Percentiles rank a stretch among this genome's conserved stretches.
phyloP scores from a whole-genome alignment of 2,797 vertebrate species.

The Morelia viridis region DNA sequence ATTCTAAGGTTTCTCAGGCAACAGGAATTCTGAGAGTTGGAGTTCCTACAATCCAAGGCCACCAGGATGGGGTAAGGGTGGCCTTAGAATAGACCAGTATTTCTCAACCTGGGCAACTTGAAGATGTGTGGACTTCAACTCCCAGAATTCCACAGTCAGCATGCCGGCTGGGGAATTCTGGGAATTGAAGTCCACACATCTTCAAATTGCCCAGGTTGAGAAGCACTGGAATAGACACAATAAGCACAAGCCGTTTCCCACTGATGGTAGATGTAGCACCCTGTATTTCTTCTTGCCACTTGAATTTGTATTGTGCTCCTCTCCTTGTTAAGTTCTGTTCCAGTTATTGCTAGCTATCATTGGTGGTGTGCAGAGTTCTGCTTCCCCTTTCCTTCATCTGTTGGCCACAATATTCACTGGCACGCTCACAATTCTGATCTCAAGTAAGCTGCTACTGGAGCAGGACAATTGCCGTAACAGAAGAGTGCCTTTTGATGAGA shows the following conservation, averaged over 20 bases:
- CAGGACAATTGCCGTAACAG: conserved; percentile 17
- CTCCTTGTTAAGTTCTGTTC: conserved; percentile 40
- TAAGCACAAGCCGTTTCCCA: conserved; percentile 52
- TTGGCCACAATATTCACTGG: conserved; percentile 14
- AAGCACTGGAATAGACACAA: not conserved
- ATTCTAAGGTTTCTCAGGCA: not conserved
- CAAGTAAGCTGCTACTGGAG: conserved; percentile 45
- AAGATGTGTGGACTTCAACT: not conserved
- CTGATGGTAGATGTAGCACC: conserved; percentile 42
- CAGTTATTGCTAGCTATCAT: conserved; percentile 25
- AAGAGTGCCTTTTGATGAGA: conserved; percentile 62
- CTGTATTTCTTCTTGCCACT: conserved; percentile 42
- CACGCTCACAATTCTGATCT: not conserved
- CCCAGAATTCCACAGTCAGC: not conserved
- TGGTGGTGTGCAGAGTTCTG: conserved; percentile 19
- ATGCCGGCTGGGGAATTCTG: not conserved
- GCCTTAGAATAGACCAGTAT: not conserved
- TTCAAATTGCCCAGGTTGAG: not conserved
- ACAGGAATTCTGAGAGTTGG: not conserved
- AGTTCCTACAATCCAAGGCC: not conserved
- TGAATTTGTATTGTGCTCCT: conserved; percentile 24
- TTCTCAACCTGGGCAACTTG: not conserved
- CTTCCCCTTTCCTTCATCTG: conserved; percentile 16
- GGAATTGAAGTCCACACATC: not conserved
- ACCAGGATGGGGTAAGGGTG: not conserved